Evolutionary conservation across 2,113 vertebrate species (phyloP), one percentile per base, ranked within the genome.

Genomic region (Saccopteryx bilineata): DNA sequence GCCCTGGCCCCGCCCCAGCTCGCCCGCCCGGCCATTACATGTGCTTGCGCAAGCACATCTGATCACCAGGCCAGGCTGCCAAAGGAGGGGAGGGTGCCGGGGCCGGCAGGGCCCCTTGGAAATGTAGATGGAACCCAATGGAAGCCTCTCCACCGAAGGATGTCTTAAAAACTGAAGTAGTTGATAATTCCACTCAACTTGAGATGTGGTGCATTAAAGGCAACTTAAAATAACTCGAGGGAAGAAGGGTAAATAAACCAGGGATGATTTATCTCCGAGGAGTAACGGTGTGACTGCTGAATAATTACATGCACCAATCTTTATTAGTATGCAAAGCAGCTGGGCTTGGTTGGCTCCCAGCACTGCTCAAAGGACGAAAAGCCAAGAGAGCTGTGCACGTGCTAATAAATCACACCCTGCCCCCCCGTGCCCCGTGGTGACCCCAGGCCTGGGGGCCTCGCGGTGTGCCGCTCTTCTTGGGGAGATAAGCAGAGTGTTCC

Each of bases 321-420:
- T 98, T 98, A 98, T 99, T 98, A 98, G 96, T 87, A 98, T 98
- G 98, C 98, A 98, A 98, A 98, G 97, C 83, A 98, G 96, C 69
- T 94, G 46, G 85, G 97, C 93, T 91, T 96, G 96, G 86, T 97
- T 96, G 92, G 88, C 95, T 98, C 97, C 97, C 98, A 98, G 97
- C 98, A 92, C 97, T 92, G 92, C 97, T 97, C 87, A 89, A 96
- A 98, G 98, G 97, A 98, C 96, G 98, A 98, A 95, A 98, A 97
- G 97, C 96, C 98, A 96, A 92, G 97, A 94, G 97, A 98, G 93
- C 93, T 0, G 26, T 15, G 9, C 95, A 97, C 93, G 96, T 98
- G 96, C 96, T 96, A 98, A 98, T 98, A 98, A 98, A 98, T 98
- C 98, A 98, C 97, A 97, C 58, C 93, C 90, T 60, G 9, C 96